phyloP scores from a whole-genome alignment of 2,797 vertebrate species.

The Cottoperca gobio region DNA sequence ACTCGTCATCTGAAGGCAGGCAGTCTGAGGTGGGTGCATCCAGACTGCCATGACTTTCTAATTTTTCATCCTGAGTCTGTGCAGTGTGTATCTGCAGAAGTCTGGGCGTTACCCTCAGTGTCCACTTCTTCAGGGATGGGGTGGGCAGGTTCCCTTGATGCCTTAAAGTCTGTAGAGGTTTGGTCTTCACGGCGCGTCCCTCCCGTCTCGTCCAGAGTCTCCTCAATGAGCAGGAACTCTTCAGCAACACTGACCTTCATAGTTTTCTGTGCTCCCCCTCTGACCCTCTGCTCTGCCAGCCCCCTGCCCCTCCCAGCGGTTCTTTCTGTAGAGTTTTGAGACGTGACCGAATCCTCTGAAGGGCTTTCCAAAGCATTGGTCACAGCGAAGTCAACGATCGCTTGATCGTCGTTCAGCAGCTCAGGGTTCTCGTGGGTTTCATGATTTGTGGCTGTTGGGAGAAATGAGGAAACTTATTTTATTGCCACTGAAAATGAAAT shows the following conservation, averaged over 20 bases:
- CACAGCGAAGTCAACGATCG: background rate
- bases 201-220: conserved; percentile 6
- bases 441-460: conserved; percentile 34
- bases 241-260: conserved; percentile 47
- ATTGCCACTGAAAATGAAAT: too few species aligned
- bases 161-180: conserved; percentile 5
- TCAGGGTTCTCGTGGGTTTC: conserved; percentile 21
- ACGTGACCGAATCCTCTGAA: conserved; percentile 10
- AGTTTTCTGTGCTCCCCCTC: conserved; percentile 36
- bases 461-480: conserved; percentile 26
- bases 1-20: conserved; percentile 10
- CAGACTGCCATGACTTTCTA: background rate
- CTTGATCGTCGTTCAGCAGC: background rate
- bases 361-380: conserved; percentile 7
- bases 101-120: background rate
- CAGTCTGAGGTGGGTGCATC: conserved; percentile 2
- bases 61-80: conserved; percentile 15
- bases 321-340: background rate
- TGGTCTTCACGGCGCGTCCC: conserved; percentile 35
- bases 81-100: conserved; percentile 1
- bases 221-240: background rate
- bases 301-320: background rate
- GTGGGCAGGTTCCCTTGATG: conserved; percentile 4
- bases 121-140: background rate
- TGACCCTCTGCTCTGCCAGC: background rate